These are phyloP conservation scores for Cataglyphis rosenhaueri DNA, from an alignment of 2,888 invertebrate genomes.

Conservation along the genomic window DNA sequence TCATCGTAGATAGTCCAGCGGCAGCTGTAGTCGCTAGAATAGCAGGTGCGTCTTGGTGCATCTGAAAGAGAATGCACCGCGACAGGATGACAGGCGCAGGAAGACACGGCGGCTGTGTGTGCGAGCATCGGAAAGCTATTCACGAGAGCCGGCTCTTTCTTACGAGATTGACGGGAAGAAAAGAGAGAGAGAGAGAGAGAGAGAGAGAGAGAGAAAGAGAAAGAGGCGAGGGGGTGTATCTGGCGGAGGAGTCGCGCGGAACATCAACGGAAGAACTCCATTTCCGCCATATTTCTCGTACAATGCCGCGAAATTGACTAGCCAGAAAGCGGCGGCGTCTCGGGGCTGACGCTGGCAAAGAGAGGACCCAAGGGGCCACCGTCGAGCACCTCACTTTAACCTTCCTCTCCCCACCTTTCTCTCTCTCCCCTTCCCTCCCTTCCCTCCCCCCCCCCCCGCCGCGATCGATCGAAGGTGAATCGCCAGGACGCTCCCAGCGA, in stretches of 20 bases:
- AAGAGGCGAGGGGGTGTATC: too few species aligned
- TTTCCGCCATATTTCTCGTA: slow-evolving; percentile 61
- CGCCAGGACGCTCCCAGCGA: neutral
- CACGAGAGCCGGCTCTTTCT: slow-evolving; percentile 55
- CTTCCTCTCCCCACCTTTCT: neutral
- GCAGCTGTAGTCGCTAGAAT: slow-evolving; percentile 9
- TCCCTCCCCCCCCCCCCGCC: neutral
- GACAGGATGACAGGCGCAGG: slow-evolving; percentile 42
- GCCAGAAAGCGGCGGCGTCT: slow-evolving; percentile 59
- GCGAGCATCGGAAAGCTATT: slow-evolving; percentile 53
- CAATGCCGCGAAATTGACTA: slow-evolving; percentile 69
- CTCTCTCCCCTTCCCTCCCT: neutral
- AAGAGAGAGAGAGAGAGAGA: slow-evolving; percentile 24
- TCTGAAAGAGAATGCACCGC: slow-evolving; percentile 12
- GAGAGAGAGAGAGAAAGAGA: neutral
- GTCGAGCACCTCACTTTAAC: neutral
- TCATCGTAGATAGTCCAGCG: neutral
- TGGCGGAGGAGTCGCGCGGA: too few species aligned
- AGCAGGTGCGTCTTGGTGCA: slow-evolving; percentile 13
- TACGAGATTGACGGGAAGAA: slow-evolving; percentile 58
- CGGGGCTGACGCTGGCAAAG: slow-evolving; percentile 36
- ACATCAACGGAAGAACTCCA: slow-evolving; percentile 42
- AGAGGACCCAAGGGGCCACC: slow-evolving; percentile 29
- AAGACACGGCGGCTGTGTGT: slow-evolving; percentile 9
- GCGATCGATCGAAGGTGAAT: slow-evolving; percentile 31